Evolutionary conservation across 30 jellyfish, hydroid and myxozoan genomes (phyloP).

Genomic region (Morbakka virulenta): DNA sequence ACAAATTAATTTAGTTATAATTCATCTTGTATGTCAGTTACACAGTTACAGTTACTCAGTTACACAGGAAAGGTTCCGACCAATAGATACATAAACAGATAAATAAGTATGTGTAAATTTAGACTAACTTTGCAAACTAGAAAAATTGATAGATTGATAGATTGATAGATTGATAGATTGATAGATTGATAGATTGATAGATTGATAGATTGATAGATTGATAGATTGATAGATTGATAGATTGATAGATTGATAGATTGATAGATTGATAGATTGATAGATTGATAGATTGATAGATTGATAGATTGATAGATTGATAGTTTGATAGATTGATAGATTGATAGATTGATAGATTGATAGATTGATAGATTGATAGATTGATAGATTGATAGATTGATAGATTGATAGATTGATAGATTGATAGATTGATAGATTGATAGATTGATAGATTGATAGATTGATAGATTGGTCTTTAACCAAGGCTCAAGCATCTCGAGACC

Average conservation of each 20-base stretch:
- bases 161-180: background rate
- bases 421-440: no score
- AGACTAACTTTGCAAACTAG: background rate
- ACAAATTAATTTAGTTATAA: no score
- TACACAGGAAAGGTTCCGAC: no score
- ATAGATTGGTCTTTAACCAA: no score
- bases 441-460: no score
- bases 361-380: background rate
- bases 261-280: background rate
- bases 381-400: conserved; percentile 8
- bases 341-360: background rate
- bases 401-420: no score
- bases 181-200: background rate
- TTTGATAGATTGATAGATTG: background rate
- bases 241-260: background rate
- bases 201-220: no score
- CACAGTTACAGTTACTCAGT: no score
- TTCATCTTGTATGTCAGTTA: no score
- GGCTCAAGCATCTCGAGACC: no score
- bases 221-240: background rate
- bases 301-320: background rate
- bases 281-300: background rate
- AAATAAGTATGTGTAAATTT: no score
- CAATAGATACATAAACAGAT: no score
- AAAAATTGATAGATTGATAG: background rate